Evolutionary conservation across 2,797 vertebrate species (phyloP).

Genomic region (Platyrinchus mystaceus): DNA sequence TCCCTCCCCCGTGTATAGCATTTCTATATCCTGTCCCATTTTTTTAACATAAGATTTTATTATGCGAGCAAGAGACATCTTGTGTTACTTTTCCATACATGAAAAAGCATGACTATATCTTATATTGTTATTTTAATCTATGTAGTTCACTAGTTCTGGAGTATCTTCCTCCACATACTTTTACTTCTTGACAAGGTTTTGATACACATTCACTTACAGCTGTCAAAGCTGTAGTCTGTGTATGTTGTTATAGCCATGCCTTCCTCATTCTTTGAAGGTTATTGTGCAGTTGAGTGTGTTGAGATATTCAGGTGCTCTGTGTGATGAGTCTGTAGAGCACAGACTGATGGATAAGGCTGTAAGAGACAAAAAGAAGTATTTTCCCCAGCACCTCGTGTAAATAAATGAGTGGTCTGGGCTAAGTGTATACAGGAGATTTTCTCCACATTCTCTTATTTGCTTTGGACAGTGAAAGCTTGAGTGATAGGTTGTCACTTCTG

Average conservation of each 20-base stretch:
- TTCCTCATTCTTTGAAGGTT: background rate
- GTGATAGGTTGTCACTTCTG: background rate
- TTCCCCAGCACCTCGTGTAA: background rate
- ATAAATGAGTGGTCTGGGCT: background rate
- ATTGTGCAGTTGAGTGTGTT: background rate
- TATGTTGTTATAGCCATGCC: background rate
- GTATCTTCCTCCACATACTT: background rate
- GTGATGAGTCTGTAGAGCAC: background rate
- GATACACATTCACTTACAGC: background rate
- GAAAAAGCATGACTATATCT: background rate
- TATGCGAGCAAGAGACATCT: background rate
- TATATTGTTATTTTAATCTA: background rate
- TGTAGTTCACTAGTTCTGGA: background rate
- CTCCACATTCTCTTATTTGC: background rate
- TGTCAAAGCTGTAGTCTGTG: background rate
- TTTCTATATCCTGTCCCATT: background rate
- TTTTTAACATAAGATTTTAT: background rate
- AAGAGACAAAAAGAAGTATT: background rate
- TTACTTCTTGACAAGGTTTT: background rate
- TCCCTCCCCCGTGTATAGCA: rapidly evolving
- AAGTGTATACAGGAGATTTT: background rate
- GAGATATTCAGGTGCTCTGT: background rate
- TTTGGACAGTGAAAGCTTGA: background rate
- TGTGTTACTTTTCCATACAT: background rate
- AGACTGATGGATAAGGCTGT: background rate